Percentiles rank a stretch among this genome's conserved stretches.
Evolutionary conservation across 2,113 vertebrate genomes (phyloP).

Genomic region (Coryphaenoides rupestris): DNA sequence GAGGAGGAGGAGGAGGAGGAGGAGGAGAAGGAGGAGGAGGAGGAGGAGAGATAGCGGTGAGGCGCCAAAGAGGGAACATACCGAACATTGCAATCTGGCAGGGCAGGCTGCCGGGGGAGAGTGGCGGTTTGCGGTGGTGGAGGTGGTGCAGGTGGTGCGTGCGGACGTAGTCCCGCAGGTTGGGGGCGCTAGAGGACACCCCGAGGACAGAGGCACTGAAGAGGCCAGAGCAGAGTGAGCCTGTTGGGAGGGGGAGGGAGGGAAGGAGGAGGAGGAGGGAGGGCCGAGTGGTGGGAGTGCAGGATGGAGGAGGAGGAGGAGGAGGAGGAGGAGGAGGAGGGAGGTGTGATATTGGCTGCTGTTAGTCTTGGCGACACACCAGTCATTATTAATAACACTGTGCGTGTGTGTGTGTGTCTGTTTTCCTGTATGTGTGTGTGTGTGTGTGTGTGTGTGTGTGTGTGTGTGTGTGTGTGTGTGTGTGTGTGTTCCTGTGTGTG

Average conservation of each 20-base stretch:
- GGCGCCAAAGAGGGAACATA: slow-evolving; percentile 73
- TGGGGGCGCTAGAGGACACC: slow-evolving; percentile 94
- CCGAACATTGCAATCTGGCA: slow-evolving; percentile 81
- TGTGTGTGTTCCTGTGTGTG: background rate
- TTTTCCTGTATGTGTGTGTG: slow-evolving; percentile 5
- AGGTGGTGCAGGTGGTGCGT: slow-evolving; percentile 65
- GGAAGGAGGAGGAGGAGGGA: slow-evolving; percentile 1
- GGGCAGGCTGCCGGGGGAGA: slow-evolving; percentile 85
- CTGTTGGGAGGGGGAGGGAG: slow-evolving; percentile 65
- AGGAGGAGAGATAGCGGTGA: slow-evolving; percentile 16
- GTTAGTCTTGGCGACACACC: slow-evolving; percentile 75
- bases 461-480: background rate
- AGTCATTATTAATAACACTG: slow-evolving; percentile 56
- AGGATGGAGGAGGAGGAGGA: background rate
- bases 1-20: background rate
- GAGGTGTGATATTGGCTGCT: slow-evolving; percentile 24
- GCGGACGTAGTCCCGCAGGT: slow-evolving; percentile 95
- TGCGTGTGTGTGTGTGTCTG: slow-evolving; percentile 11
- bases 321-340: slow-evolving; percentile 11
- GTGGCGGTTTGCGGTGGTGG: slow-evolving; percentile 80
- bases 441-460: slow-evolving; percentile 16
- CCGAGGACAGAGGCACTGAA: slow-evolving; percentile 96
- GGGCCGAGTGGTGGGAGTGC: background rate
- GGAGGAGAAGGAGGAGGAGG: background rate
- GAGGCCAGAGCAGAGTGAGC: slow-evolving; percentile 92